phyloP scores from a whole-genome alignment of 1,140 invertebrate genomes.

The Diuraphis noxia region DNA sequence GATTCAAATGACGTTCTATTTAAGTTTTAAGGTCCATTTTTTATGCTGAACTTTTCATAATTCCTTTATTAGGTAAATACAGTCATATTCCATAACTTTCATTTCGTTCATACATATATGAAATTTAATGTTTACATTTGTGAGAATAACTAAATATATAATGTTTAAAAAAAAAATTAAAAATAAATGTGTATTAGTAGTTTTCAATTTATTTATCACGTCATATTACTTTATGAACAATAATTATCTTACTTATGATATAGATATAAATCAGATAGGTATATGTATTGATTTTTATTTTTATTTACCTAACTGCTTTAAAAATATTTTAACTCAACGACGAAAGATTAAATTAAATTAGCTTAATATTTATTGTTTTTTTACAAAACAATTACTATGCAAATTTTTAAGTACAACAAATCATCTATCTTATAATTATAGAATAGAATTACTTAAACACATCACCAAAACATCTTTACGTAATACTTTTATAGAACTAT shows the following conservation, averaged over 20 bases:
- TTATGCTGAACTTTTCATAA: background rate
- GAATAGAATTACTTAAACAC: too few species aligned
- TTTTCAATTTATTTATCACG: background rate
- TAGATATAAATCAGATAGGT: background rate
- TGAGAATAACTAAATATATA: background rate
- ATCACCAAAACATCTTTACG: background rate
- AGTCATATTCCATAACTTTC: background rate
- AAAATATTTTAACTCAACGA: background rate
- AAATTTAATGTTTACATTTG: background rate
- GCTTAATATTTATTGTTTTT: too few species aligned
- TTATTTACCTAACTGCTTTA: too few species aligned
- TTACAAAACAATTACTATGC: too few species aligned
- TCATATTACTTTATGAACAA: background rate
- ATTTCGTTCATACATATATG: background rate
- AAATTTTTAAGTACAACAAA: background rate
- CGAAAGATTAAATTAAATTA: background rate
- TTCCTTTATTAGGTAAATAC: background rate
- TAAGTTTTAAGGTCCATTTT: background rate
- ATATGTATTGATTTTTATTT: background rate
- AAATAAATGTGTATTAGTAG: too few species aligned
- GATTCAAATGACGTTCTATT: background rate
- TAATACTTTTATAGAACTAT: background rate
- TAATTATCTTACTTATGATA: background rate
- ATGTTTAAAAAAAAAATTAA: background rate
- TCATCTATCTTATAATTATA: background rate